These are phyloP conservation scores for Aphis craccivora DNA, from an alignment of 1,140 invertebrate genomes.

Conservation along the genomic window DNA sequence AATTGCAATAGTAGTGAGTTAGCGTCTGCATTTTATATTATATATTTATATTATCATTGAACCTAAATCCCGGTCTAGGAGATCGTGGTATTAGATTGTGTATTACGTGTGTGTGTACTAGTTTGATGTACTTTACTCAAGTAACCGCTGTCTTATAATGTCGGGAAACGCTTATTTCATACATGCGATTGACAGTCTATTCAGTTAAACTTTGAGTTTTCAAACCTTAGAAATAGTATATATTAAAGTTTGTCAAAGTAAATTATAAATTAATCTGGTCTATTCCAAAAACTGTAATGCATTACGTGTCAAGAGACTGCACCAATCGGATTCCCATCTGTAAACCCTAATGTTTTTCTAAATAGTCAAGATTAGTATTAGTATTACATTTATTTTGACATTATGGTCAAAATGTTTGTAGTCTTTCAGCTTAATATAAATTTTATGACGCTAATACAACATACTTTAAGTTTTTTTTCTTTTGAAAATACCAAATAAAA, in stretches of 20 bases:
- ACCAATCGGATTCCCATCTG: background rate
- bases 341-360: background rate
- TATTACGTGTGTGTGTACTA: background rate
- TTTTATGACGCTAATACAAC: constrained; percentile 5
- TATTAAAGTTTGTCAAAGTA: constrained; percentile 31
- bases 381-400: background rate
- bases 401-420: background rate
- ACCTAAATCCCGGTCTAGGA: background rate
- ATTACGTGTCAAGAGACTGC: background rate
- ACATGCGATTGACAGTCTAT: background rate
- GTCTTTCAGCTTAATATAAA: background rate
- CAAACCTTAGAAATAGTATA: background rate
- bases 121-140: background rate
- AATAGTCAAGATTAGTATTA: background rate
- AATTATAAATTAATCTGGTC: constrained; percentile 28
- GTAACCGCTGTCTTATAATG: background rate
- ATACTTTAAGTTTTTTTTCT: background rate
- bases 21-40: background rate
- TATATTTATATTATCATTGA: background rate
- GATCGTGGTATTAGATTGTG: background rate
- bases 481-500: background rate
- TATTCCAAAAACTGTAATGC: constrained; percentile 5
- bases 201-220: background rate
- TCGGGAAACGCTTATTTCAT: background rate
- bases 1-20: background rate